Percentiles rank a stretch among this genome's conserved stretches.
Conservation (phyloP, 1,140 invertebrate genomes). For the Charaxes varanes region DNA sequence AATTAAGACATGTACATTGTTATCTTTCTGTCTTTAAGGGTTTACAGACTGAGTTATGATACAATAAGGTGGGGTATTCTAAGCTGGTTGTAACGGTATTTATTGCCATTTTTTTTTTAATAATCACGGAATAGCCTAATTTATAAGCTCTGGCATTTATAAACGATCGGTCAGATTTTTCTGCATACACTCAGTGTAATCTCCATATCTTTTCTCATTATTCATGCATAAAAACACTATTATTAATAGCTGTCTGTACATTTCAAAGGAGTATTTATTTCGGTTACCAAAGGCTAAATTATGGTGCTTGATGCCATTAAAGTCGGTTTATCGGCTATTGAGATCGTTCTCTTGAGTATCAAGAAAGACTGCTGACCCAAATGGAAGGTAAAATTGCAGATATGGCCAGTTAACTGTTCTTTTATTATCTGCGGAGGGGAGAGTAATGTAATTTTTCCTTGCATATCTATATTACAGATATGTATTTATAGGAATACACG, state of each 20-base stretch:
- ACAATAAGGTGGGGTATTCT: no score
- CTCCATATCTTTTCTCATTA: conserved; percentile 3
- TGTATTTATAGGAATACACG: no score
- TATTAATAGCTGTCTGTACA: conserved; percentile 1
- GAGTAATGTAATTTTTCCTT: no score
- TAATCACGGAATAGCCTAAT: no score
- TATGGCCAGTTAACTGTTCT: neutral
- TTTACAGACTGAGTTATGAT: no score
- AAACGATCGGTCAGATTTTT: no score
- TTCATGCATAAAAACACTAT: conserved; percentile 2
- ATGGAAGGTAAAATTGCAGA: conserved; percentile 9
- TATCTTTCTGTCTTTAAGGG: no score
- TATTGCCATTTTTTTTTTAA: no score
- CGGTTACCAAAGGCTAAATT: conserved; percentile 17
- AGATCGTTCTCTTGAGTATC: conserved; percentile 11
- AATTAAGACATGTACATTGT: no score
- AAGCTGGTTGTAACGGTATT: no score
- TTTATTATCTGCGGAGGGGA: neutral
- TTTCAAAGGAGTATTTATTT: conserved; percentile 7
- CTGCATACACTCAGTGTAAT: neutral
- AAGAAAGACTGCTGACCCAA: conserved; percentile 11
- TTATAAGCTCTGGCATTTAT: no score
- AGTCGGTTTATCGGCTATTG: conserved; percentile 12
- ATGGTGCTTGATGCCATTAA: conserved; percentile 15
- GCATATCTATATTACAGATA: no score